Conservation (phyloP, 1,140 invertebrate species). For the Drosophila orosa region DNA sequence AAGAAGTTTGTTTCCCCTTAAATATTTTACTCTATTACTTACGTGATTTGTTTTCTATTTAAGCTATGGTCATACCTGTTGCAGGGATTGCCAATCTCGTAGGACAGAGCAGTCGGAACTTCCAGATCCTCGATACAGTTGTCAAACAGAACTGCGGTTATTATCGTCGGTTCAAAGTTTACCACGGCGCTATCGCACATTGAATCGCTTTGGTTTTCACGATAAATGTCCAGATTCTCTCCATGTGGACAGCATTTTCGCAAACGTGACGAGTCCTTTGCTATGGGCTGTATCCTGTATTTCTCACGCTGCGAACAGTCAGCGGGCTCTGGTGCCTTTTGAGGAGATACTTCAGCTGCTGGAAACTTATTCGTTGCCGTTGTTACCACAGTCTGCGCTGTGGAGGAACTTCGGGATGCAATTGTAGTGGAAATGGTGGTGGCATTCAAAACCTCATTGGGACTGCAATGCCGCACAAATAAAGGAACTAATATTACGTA, state of each 20-base stretch:
- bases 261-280: conserved; percentile 49
- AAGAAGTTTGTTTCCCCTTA: too few species aligned
- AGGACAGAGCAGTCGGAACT: conserved; percentile 41
- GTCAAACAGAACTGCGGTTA: conserved; percentile 72
- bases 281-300: conserved; percentile 53
- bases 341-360: neutral
- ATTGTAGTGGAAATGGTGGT: neutral
- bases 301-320: conserved; percentile 78
- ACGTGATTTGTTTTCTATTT: neutral
- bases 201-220: conserved; percentile 70
- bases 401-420: neutral
- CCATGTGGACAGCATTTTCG: conserved; percentile 78
- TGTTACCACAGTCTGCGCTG: neutral
- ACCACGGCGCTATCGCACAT: conserved; percentile 66
- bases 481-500: neutral
- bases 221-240: conserved; percentile 71
- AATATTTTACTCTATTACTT: neutral
- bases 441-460: neutral
- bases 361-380: neutral
- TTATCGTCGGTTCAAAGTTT: conserved; percentile 64
- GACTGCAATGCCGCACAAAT: neutral
- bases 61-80: conserved; percentile 61
- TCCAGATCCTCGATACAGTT: conserved; percentile 82
- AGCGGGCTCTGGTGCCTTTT: conserved; percentile 30
- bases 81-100: conserved; percentile 80